Evolutionary conservation across 2,113 vertebrate genomes (phyloP), one percentile per base, ranked within the genome.

Genomic region (Rallus limicola): DNA sequence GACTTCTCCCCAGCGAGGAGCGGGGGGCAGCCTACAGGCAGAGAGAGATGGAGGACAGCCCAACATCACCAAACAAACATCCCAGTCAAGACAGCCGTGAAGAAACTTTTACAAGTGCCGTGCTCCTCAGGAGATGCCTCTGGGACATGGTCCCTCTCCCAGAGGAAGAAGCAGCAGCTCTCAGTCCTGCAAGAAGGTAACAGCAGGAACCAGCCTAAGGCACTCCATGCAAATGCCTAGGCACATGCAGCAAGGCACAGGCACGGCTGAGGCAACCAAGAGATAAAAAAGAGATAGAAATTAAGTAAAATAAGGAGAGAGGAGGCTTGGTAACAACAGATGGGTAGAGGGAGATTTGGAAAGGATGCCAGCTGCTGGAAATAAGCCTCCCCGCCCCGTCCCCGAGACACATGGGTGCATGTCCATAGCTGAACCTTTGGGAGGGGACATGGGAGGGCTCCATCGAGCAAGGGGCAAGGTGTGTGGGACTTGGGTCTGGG

Each of bases 331-430:
- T 95, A 83, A 92, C 79, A 93, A 90, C 95, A 96, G 95, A 97
- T 69, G 93, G 95, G 63, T 52, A 95, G 92, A 93, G 65, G 72
- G 64, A 93, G 38, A 86, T 96, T 91, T 78, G 72, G 85, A 96
- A 97, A 92, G 48, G 67, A 92, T 94, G 79, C 94, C 95, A 94
- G 71, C n/a, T 86, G 91, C 91, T 96, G 94, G 90, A 95, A 89
- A 88, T 76, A 79, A 94, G 86, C 62, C 81, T 46, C 44, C 44
- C 15, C n/a, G n/a, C 44, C 44, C 44, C 17, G 8, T 19, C 93
- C 90, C 81, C 9, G 6, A 88, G 89, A 90, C 62, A 38, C 3
- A 2, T 21, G 53, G 70, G 71, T 65, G 79, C 8, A 0, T 76
- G 67, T 21, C 13, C 6, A 42, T 10, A n/a, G 50, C 75, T 33